phyloP scores from a whole-genome alignment of 1,140 invertebrate species.

The Chrysopa pallens region DNA sequence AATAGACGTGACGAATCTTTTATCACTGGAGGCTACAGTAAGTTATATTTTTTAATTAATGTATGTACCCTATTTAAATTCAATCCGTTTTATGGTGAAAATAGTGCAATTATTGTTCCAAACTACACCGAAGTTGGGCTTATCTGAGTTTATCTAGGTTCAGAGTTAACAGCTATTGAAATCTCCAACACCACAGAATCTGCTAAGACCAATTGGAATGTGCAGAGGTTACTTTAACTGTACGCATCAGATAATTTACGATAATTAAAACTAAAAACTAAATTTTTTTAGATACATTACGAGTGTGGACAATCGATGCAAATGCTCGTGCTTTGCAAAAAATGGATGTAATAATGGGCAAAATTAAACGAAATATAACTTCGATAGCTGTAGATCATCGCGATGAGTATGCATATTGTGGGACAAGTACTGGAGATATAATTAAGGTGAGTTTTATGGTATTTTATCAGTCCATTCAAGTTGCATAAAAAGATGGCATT shows the following conservation, averaged over 20 bases:
- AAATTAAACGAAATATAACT: constrained; percentile 43
- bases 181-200: no score
- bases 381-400: constrained; percentile 40
- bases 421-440: constrained; percentile 63
- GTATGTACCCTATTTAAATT: neutral
- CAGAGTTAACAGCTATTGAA: no score
- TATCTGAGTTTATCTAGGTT: no score
- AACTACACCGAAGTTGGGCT: neutral
- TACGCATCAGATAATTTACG: no score
- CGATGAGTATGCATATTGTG: constrained; percentile 61
- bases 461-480: neutral
- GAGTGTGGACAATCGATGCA: constrained; percentile 57
- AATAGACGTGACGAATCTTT: constrained; percentile 38
- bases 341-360: constrained; percentile 50
- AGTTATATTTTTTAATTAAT: constrained; percentile 26
- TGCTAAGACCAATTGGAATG: no score
- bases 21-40: constrained; percentile 53
- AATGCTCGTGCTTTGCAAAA: constrained; percentile 46
- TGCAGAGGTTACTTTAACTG: no score
- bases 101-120: neutral
- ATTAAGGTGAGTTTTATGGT: constrained; percentile 26
- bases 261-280: no score
- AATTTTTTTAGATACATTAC: neutral
- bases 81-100: neutral
- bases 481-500: no score